Evolutionary conservation across 92 coral and sea anemone genomes (phyloP), one percentile per base, ranked within the genome.

Genomic region (Heteractis magnifica): DNA sequence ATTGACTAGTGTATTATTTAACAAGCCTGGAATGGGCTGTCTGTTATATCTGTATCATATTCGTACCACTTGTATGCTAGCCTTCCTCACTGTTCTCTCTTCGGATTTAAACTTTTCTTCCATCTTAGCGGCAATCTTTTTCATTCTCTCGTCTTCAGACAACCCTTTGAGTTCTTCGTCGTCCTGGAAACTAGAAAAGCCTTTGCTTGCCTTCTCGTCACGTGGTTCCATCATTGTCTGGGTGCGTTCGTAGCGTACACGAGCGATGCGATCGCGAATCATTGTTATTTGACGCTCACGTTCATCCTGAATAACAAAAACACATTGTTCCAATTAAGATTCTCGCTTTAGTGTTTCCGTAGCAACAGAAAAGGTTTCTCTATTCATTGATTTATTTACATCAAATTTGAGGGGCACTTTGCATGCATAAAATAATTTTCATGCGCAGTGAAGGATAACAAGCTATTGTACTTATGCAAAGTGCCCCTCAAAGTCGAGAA

Each of bases 71-170:
- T 80, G 80, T 3, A 87, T 76, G 52, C 85, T 84, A 10, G 94
- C 87, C 51, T 82, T 91, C 10, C 98, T 88, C 44, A 34, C 44
- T 34, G 44, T 34, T 48, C 94, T 86, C 79, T 88, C 89, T 58
- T 94, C 99, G 15, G 87, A 89, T 75, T 96, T 96, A 79, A 96
- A 96, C 65, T 92, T 96, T 87, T 96, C 95, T 65, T 96, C 96
- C 99, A 96, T 96, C 85, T 92, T 96, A 19, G 99, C 99, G 10
- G 99, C 99, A 56, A 96, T 92, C 80, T 92, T 85, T 75, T 96
- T 96, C 99, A 96, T 96, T 76, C 78, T 92, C 13, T 96, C 99
- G 81, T 96, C 99, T 71, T 91, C 94, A 58, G 81, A 84, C 77
- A 96, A 88, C 56, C 99, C 99, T 11, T 85, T 87, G 49, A 88